phyloP scores from a whole-genome alignment of 2,113 vertebrate species.

The Philantomba maxwellii region DNA sequence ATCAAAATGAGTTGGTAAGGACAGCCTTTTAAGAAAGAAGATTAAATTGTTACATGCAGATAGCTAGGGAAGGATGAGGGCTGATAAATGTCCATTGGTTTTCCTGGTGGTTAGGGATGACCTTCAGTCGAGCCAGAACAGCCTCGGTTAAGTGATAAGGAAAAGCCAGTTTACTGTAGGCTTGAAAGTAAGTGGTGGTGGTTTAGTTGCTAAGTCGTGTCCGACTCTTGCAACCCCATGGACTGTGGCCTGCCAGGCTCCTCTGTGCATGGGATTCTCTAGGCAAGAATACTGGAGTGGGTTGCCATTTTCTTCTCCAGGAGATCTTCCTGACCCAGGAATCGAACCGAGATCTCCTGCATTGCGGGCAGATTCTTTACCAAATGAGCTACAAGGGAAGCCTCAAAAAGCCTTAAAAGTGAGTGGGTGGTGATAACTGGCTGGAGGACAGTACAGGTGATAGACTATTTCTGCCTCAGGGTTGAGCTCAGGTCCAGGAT shows the following conservation, averaged over 20 bases:
- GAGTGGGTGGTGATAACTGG: background rate
- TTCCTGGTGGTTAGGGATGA: background rate
- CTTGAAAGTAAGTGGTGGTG: background rate
- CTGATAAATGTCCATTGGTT: background rate
- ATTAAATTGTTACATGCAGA: background rate
- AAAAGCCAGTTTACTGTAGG: background rate
- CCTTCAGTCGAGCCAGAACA: background rate
- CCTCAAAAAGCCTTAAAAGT: background rate
- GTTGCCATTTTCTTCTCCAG: background rate
- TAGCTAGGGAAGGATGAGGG: background rate
- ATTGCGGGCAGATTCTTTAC: background rate
- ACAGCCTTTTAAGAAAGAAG: background rate
- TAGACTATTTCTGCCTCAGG: background rate
- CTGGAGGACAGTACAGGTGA: background rate
- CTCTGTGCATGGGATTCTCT: background rate
- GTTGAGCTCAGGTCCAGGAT: background rate
- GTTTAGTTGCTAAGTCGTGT: background rate
- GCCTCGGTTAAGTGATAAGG: background rate
- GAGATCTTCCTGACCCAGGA: background rate
- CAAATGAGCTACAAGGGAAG: background rate
- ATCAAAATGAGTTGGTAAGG: background rate
- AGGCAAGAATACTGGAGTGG: background rate
- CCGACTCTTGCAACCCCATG: background rate
- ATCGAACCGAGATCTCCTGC: fast-evolving
- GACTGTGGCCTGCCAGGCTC: background rate